A percentile compares a stretch with the other conserved stretches of the same genome.
phyloP scores from a whole-genome alignment of 2,113 vertebrate genomes.

The Dolichallabes microphthalmus region DNA sequence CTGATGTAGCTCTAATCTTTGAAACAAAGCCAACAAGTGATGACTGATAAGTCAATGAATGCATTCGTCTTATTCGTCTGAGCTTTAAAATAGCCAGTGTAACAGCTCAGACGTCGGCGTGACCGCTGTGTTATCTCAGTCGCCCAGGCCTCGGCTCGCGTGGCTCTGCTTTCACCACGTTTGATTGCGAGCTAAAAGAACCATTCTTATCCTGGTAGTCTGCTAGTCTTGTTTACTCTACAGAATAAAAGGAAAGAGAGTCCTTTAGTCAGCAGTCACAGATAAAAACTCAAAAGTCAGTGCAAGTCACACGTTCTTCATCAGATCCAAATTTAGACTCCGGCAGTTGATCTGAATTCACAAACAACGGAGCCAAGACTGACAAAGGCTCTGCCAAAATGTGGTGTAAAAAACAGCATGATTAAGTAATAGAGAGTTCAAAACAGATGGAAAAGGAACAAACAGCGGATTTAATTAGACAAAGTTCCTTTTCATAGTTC shows the following conservation, averaged over 20 bases:
- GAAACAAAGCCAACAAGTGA: background rate
- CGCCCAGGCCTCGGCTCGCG: constrained; percentile 13
- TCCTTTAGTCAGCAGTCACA: constrained; percentile 14
- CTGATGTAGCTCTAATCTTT: background rate
- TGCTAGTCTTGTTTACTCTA: constrained; percentile 24
- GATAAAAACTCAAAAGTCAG: constrained; percentile 33
- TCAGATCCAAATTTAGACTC: constrained; percentile 10
- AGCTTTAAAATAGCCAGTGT: constrained; percentile 48
- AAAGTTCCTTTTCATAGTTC: background rate
- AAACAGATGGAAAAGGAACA: constrained; percentile 32
- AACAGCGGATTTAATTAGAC: constrained; percentile 24
- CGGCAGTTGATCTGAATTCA: constrained; percentile 23
- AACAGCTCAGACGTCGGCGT: constrained; percentile 14
- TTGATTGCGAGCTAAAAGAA: constrained; percentile 47
- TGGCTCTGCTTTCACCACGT: constrained; percentile 29
- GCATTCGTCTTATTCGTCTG: constrained; percentile 18
- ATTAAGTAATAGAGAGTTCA: constrained; percentile 3
- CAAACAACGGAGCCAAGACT: constrained; percentile 6
- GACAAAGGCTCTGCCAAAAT: background rate
- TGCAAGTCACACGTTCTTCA: background rate
- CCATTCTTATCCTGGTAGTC: constrained; percentile 27
- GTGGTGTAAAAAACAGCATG: background rate
- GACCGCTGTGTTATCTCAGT: background rate
- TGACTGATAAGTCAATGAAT: background rate
- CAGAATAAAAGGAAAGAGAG: constrained; percentile 30